Base-by-base conservation (phyloP, 1,140 invertebrate genomes). In the Diplogasteroides magnus region DNA sequence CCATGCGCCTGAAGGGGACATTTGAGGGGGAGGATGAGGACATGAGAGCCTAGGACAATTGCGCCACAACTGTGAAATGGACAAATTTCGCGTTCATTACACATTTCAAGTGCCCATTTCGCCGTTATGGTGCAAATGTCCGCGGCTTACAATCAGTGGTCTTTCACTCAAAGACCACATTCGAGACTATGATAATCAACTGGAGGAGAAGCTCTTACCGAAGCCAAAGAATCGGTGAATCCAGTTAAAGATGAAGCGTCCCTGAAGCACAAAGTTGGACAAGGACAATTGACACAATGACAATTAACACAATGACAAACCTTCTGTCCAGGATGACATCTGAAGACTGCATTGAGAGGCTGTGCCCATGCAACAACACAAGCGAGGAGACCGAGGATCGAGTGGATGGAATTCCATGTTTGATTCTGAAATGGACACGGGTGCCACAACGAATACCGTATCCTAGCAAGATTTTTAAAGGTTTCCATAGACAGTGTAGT, bases 341-440 rank as follows among this genome's bases (percentile, higher is more conserved):
- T 66, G 61, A 75, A 69, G 25, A 75, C 68, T 29, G 73, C 73
- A 56, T 70, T 70, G 13, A 75, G 27, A 13, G 73, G 73, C 66
- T 75, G 73, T n/a, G 68, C 72, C 73, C 73, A 75, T n/a, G 73
- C 73, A 25, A 75, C 37, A 26, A 74, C 71, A 60, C 71, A 74
- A 13, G 73, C 73, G n/a, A 75, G 73, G 25, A 75, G 32, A 11
- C 73, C 73, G 23, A 70, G 62, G 55, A 75, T 75, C 14, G 73
- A 69, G 59, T 75, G 73, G 19, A 75, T 67, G 0, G 73, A 74
- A n/a, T 31, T 31, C 73, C 73, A 75, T 26, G 1, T 32, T 26
- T 61, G 64, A 32, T 73, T 73, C 68, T 72, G 29, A 65, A 73
- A 37, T n/a, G 26, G 31, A n/a, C 0, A 68, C 68, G 6, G 27